Evolutionary conservation across 2,113 vertebrate species (phyloP).

Genomic region (Ameiurus melas): DNA sequence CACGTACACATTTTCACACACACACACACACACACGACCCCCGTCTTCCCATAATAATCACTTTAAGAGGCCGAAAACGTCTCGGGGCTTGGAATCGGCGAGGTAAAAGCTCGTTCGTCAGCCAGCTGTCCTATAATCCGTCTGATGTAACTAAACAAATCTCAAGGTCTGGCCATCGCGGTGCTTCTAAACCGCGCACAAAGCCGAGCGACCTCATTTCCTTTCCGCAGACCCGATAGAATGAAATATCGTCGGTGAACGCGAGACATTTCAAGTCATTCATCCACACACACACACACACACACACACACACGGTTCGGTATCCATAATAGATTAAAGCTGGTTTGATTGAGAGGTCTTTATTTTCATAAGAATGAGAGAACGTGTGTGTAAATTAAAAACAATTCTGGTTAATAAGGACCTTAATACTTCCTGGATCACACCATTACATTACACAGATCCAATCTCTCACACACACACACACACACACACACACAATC

Average conservation of each 20-base stretch:
- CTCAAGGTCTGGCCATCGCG: conserved; percentile 5
- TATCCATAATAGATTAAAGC: neutral
- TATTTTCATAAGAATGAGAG: neutral
- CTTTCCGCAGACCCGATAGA: neutral
- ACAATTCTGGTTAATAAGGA: neutral
- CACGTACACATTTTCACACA: conserved; percentile 6
- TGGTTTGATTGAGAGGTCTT: neutral
- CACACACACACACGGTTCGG: neutral
- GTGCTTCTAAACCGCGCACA: conserved; percentile 1
- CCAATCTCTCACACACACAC: conserved; percentile 31
- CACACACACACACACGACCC: neutral
- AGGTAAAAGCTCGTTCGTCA: conserved; percentile 44
- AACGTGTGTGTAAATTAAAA: neutral
- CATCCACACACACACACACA: conserved; percentile 23
- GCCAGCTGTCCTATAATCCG: conserved; percentile 11
- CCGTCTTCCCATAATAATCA: neutral
- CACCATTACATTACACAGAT: conserved; percentile 49
- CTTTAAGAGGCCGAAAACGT: neutral
- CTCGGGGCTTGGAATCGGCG: neutral
- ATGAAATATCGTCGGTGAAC: neutral
- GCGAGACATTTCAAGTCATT: conserved; percentile 20
- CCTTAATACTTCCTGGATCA: conserved; percentile 39
- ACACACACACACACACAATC: conserved; percentile 12
- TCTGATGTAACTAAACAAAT: conserved; percentile 37
- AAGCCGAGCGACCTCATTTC: conserved; percentile 10